Evolutionary conservation across 2,113 vertebrate genomes (phyloP).

Genomic region (Colossoma macropomum): DNA sequence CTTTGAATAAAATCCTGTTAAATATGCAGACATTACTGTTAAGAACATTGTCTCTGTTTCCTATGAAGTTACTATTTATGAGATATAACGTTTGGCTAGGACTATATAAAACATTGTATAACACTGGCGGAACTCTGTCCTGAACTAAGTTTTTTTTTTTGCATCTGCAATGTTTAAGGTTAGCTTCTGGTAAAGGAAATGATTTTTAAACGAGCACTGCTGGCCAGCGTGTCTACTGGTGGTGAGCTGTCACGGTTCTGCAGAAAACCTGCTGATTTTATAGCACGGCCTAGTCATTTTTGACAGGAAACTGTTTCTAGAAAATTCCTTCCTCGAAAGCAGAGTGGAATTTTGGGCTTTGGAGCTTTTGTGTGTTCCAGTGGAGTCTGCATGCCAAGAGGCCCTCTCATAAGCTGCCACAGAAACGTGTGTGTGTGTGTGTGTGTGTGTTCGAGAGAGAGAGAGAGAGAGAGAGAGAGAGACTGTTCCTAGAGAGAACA

Average conservation of each 20-base stretch:
- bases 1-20: neutral
- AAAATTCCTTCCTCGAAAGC: slow-evolving; percentile 44
- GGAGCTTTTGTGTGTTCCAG: slow-evolving; percentile 15
- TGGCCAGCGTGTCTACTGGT: slow-evolving; percentile 7
- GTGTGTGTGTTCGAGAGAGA: slow-evolving; percentile 5
- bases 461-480: neutral
- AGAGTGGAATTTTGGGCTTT: slow-evolving; percentile 35
- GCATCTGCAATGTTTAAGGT: neutral
- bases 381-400: slow-evolving; percentile 24
- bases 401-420: slow-evolving; percentile 21
- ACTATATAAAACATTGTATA: neutral
- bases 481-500: slow-evolving; percentile 31
- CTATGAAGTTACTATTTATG: neutral
- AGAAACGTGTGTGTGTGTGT: slow-evolving; percentile 28
- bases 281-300: neutral
- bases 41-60: neutral
- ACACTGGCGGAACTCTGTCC: neutral
- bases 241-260: neutral
- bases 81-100: neutral
- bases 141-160: slow-evolving; percentile 1
- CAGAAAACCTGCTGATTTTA: slow-evolving; percentile 28
- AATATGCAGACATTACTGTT: neutral
- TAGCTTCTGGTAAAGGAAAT: neutral
- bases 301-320: slow-evolving; percentile 30
- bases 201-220: neutral